phyloP scores from a whole-genome alignment of 2,888 invertebrate species.

The Laothoe populi region DNA sequence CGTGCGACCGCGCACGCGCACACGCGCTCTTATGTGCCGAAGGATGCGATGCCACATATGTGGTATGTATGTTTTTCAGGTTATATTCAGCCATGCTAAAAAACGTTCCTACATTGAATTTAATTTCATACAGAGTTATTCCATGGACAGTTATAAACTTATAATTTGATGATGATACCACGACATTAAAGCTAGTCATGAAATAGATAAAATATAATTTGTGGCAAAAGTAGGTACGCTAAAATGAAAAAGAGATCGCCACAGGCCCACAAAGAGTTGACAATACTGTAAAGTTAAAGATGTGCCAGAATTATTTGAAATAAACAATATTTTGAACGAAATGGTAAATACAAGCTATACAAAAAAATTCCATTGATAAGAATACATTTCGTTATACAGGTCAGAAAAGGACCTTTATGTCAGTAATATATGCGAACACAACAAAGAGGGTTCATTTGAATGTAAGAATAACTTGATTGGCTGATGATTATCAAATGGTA shows the following conservation, averaged over 20 bases:
- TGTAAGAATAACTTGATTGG: constrained; percentile 13
- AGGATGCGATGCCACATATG: neutral
- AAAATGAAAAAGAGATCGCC: too few relatives aligned
- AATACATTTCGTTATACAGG: constrained; percentile 19
- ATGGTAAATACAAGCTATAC: neutral
- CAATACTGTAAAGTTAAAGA: too few relatives aligned
- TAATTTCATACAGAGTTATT: neutral
- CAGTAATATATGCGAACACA: constrained; percentile 14
- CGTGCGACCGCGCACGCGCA: constrained; percentile 40
- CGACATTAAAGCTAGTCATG: too few relatives aligned
- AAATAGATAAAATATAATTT: too few relatives aligned
- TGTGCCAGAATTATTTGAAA: too few relatives aligned
- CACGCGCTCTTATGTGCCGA: constrained; percentile 1
- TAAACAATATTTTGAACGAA: neutral
- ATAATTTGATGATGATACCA: too few relatives aligned
- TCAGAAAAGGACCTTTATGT: constrained; percentile 9
- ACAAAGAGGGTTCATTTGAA: constrained; percentile 15
- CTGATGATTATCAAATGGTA: constrained; percentile 8
- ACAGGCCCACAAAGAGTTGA: too few relatives aligned
- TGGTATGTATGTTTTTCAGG: neutral
- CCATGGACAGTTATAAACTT: neutral
- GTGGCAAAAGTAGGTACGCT: too few relatives aligned
- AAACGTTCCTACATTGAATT: too few relatives aligned
- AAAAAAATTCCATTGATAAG: constrained; percentile 8
- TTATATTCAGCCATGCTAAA: neutral